Conservation (phyloP, 2,797 vertebrate species). For the Chelon labrosus region DNA sequence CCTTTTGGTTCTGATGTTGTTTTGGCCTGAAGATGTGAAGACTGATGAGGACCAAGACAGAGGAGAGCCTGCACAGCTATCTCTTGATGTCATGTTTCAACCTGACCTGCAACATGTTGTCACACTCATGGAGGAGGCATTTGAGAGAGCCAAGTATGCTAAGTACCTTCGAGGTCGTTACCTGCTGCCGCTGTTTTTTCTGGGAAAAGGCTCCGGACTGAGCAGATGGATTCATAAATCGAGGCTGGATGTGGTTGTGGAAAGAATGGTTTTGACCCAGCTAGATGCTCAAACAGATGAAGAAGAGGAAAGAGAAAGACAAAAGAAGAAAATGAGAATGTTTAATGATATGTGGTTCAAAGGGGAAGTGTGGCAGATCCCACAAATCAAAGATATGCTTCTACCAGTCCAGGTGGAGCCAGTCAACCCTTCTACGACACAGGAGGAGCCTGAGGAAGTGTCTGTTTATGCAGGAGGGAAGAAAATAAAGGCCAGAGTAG, state of each 20-base stretch:
- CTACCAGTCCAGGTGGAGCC: neutral
- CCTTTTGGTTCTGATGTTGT: conserved; percentile 58
- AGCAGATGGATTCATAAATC: conserved; percentile 62
- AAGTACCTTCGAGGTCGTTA: conserved; percentile 46
- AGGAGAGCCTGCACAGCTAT: neutral
- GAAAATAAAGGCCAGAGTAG: neutral
- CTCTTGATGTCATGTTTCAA: too few relatives aligned
- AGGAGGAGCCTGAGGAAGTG: neutral
- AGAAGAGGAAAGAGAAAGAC: rapidly evolving
- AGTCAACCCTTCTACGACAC: rapidly evolving
- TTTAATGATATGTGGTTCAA: conserved; percentile 15
- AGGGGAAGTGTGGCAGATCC: conserved; percentile 29
- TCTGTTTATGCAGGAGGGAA: neutral
- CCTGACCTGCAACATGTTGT: neutral
- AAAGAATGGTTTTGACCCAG: neutral
- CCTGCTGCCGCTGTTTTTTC: conserved; percentile 60
- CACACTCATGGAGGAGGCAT: conserved; percentile 16
- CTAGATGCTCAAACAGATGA: rapidly evolving
- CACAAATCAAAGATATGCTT: conserved; percentile 42
- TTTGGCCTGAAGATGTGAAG: conserved; percentile 44
- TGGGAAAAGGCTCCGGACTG: conserved; percentile 55
- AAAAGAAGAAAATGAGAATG: rapidly evolving
- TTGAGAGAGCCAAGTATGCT: neutral
- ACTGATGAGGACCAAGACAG: neutral
- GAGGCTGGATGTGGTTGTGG: conserved; percentile 46